Evolutionary conservation across 2,797 vertebrate species (phyloP), one percentile per base, ranked within the genome.

Genomic region (Anomalospiza imberbis): DNA sequence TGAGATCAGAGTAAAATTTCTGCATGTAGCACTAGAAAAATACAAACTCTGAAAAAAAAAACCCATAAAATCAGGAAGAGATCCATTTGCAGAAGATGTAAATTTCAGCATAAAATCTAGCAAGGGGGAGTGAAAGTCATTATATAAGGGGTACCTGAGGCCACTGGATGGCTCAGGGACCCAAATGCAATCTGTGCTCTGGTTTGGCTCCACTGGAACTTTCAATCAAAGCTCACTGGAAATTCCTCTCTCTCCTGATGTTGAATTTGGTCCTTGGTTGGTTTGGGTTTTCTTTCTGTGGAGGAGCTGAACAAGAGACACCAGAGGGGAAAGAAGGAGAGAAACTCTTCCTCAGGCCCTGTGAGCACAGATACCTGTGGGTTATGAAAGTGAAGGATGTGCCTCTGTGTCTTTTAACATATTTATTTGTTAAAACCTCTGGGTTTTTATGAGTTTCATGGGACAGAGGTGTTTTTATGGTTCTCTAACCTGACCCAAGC

Each of bases 401-500:
- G 4, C 20, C 34, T 44, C 1, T 1, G 9, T 60, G 29, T 14
- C 29, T 61, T 72, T 89, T 44, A 47, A 31, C 6, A 4, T 12
- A n/a, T 58, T 48, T 70, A 13, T 22, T 72, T 62, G 21, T 53
- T 53, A 19, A 78, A 82, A 78, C 3, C 8, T 76, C 28, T 73
- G 24, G 0, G 18, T 25, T 25, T 86, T 62, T 0, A 3, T 66
- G 19, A 85, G 16, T 19, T 6, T 75, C 1, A 2, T 38, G 51
- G 31, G 15, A 12, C 40, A 80, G 44, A 60, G 22, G 8, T 4
- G 0, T 13, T 68, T 88, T 88, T 34, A 4, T 5, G 19, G 18
- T 66, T 21, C 40, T 77, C 20, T 9, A 22, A 48, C 9, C 32
- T 19, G 32, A 12, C 34, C 29, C 50, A 29, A 62, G 42, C 32